Base-by-base conservation (phyloP, 2,888 invertebrate species). In the Phengaris arion region DNA sequence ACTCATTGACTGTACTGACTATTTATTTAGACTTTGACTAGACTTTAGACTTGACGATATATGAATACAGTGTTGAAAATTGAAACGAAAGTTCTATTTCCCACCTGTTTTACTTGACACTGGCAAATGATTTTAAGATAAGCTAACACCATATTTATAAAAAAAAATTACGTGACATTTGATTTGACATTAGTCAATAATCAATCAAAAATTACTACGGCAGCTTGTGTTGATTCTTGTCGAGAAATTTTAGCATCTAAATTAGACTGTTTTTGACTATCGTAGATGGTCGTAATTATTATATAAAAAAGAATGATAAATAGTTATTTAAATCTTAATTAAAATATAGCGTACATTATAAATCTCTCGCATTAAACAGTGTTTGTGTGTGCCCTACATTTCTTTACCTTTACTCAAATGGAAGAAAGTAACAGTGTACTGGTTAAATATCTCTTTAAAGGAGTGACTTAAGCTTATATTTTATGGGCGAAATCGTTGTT, bases 341-440 rank as follows among this genome's bases (percentile, higher is more conserved):
- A 64, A 12, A 64, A 45, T 64, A 64, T 45, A 64, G 64, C 6
- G 6, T 12, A 12, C 35, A 69, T 48, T 45, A 13, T 22, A 68
- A 46, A 68, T 57, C 35, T 48, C 15, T 59, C 8, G 13, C 52
- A 72, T 59, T 73, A n/a, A 45, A 72, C 35, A 70, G 64, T 52
- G 54, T 64, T 74, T 68, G 12, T 73, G 75, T 77, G 86, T 92
- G 93, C 83, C 92, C 93, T 90, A 92, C 88, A 91, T 92, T 89
- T 87, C 83, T 83, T 81, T 82, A 78, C 86, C 83, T 86, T 87
- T 86, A 85, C 83, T 85, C 88, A 88, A 92, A 93, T 92, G 92
- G 91, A 93, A 90, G 90, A 90, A 89, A 91, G 87, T 89, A 72
- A 72, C 54, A 87, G 85, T 86, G 84, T 85, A 83, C 84, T 83